Conservation (phyloP, 2,888 invertebrate genomes). For the Cantharis lateralis region DNA sequence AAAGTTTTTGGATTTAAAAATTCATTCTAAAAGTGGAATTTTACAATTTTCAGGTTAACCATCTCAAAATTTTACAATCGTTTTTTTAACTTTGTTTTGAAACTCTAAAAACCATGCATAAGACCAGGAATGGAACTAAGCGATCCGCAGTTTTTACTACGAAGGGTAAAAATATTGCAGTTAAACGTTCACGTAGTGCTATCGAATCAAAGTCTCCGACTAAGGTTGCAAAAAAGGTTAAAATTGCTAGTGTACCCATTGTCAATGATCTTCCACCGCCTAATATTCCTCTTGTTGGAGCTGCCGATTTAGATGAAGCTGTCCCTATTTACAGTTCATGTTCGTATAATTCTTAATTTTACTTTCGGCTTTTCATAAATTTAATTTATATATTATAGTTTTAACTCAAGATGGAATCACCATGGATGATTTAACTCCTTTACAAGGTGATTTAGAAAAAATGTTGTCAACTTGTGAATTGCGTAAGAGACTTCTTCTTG, state of each 20-base stretch:
- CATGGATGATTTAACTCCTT: constrained; percentile 84
- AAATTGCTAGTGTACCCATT: not conserved
- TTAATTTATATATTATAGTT: not conserved
- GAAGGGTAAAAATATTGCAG: not conserved
- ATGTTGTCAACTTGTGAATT: constrained; percentile 82
- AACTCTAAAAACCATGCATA: not conserved
- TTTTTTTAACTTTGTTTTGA: not conserved
- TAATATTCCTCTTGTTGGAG: not conserved
- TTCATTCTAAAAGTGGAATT: not conserved
- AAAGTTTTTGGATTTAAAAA: not conserved
- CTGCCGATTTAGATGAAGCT: not conserved
- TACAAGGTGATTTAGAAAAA: constrained; percentile 87
- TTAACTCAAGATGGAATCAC: constrained; percentile 73
- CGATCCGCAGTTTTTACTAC: not conserved
- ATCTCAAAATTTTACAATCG: not conserved
- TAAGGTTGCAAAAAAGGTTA: not conserved
- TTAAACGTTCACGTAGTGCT: not conserved
- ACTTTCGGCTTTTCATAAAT: not conserved
- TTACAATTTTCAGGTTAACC: not conserved
- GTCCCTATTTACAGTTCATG: not conserved
- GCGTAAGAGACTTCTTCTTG: constrained; percentile 75
- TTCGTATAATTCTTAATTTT: not conserved
- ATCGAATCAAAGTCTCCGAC: not conserved
- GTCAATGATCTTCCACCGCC: not conserved
- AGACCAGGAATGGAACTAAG: not conserved